Percentiles rank a stretch among this genome's conserved stretches.
These are phyloP conservation scores for Engystomops pustulosus DNA, from an alignment of 2,113 vertebrate genomes.

Conservation along the genomic window DNA sequence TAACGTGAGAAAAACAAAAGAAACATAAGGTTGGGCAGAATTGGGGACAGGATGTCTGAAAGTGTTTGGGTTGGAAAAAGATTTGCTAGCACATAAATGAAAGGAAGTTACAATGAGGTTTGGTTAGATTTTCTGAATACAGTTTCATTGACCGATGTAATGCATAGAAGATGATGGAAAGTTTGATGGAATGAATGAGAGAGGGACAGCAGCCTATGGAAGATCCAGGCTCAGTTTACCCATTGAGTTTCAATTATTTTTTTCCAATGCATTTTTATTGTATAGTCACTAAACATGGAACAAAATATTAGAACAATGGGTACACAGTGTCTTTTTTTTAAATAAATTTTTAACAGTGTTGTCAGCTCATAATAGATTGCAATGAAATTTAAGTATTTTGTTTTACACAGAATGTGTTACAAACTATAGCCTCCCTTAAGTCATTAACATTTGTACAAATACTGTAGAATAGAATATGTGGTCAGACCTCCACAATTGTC, in stretches of 20 bases:
- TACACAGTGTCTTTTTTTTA: no score
- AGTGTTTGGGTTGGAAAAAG: slow-evolving; percentile 21
- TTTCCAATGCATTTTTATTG: not conserved
- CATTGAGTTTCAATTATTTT: not conserved
- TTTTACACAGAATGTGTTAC: no score
- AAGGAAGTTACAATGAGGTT: slow-evolving; percentile 13
- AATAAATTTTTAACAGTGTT: no score
- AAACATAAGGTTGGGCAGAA: not conserved
- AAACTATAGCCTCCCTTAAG: no score
- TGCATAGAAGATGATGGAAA: not conserved
- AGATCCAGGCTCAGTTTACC: not conserved
- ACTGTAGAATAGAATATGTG: no score
- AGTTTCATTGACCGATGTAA: not conserved
- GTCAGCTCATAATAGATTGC: no score
- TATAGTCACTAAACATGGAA: no score
- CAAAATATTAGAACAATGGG: no score
- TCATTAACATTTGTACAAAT: no score
- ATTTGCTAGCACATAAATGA: slow-evolving; percentile 9
- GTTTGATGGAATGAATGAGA: not conserved
- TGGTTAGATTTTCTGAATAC: slow-evolving; percentile 7
- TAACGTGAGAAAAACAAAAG: not conserved
- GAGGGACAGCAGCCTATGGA: no score
- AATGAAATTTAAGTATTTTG: no score
- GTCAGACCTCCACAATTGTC: no score
- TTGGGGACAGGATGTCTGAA: slow-evolving; percentile 8